Percentiles rank a stretch among this genome's conserved stretches.
phyloP scores from a whole-genome alignment of 2,888 invertebrate species.

The Drosophila putrida region DNA sequence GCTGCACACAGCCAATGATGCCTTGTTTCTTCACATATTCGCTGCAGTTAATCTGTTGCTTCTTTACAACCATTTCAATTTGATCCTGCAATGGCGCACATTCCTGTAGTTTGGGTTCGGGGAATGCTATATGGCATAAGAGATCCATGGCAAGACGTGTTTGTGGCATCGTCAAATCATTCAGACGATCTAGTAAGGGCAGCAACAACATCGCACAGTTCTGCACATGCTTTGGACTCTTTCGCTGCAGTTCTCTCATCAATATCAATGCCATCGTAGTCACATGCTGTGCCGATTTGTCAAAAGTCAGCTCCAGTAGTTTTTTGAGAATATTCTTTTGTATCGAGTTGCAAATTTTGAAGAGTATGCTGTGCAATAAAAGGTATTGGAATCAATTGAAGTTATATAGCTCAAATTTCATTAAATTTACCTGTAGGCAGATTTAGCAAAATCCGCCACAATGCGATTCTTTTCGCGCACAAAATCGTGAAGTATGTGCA shows the following conservation, averaged over 20 bases:
- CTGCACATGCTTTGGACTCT: conserved; percentile 81
- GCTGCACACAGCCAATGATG: conserved; percentile 91
- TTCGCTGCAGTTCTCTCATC: conserved; percentile 80
- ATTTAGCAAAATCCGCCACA: conserved; percentile 87
- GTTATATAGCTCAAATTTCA: too few species aligned
- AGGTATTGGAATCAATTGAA: neutral
- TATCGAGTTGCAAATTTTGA: conserved; percentile 79
- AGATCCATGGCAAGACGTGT: conserved; percentile 92
- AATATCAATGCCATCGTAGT: conserved; percentile 81
- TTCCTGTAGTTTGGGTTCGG: conserved; percentile 84
- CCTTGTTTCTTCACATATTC: conserved; percentile 90
- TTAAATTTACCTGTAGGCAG: conserved; percentile 86
- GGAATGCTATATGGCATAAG: conserved; percentile 90
- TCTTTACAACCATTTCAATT: conserved; percentile 93
- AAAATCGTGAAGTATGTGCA: conserved; percentile 87
- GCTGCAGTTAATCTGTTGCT: conserved; percentile 90
- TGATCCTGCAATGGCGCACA: conserved; percentile 93
- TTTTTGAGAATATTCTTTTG: conserved; percentile 83
- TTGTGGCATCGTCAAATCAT: conserved; percentile 90
- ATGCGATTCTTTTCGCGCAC: conserved; percentile 86
- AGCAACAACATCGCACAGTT: conserved; percentile 83
- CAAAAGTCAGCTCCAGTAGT: conserved; percentile 81
- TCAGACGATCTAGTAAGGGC: conserved; percentile 91
- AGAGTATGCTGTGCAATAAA: conserved; percentile 74
- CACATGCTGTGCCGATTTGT: conserved; percentile 78